phyloP scores from a whole-genome alignment of 2,113 vertebrate genomes.

The Oreamnos americanus region DNA sequence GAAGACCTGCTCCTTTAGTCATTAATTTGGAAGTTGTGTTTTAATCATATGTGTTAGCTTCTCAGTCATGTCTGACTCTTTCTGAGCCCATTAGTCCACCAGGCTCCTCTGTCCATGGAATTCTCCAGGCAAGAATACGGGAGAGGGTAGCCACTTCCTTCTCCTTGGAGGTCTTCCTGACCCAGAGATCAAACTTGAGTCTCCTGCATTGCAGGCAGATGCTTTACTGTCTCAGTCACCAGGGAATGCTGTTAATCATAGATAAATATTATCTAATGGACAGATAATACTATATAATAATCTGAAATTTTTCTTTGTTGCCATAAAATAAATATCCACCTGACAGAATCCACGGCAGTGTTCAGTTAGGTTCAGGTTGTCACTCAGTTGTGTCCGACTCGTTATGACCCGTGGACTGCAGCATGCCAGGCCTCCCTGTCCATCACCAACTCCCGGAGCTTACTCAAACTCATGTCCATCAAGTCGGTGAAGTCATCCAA shows the following conservation, averaged over 20 bases:
- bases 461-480: neutral
- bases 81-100: neutral
- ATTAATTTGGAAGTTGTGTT: neutral
- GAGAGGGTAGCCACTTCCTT: neutral
- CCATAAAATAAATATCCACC: neutral
- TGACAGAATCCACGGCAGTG: neutral
- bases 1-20: neutral
- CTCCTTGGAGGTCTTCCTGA: neutral
- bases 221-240: neutral
- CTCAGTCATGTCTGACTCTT: neutral
- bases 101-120: neutral
- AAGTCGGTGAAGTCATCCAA: neutral
- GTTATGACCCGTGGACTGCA: neutral
- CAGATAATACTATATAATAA: neutral
- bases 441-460: neutral
- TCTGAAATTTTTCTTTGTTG: neutral
- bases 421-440: neutral
- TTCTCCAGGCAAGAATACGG: neutral
- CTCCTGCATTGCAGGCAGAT: neutral
- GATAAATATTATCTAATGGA: neutral
- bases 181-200: neutral
- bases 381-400: fast-evolving
- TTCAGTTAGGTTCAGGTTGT: neutral
- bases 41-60: neutral
- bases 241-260: neutral